Evolutionary conservation across 2,113 vertebrate genomes (phyloP).

Genomic region (Chauna torquata): DNA sequence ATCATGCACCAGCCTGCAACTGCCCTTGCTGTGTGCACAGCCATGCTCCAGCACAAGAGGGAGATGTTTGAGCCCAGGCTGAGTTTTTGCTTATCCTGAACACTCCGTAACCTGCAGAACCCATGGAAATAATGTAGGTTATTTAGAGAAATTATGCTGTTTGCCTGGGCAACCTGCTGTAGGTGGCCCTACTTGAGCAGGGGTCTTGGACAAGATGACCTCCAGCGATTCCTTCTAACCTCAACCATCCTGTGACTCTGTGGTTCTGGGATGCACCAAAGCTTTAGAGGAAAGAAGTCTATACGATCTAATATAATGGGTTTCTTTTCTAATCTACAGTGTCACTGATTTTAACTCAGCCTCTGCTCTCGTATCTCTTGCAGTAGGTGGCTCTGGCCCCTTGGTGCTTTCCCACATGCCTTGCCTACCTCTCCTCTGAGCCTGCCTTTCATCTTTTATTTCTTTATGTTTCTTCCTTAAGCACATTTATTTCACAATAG

Average conservation of each 20-base stretch:
- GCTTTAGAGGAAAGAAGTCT: background rate
- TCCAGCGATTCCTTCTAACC: too few relatives aligned
- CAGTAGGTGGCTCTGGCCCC: background rate
- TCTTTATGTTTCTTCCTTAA: background rate
- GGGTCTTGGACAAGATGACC: too few relatives aligned
- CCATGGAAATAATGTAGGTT: background rate
- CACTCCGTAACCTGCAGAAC: background rate
- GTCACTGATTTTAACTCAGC: background rate
- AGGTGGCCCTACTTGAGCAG: too few relatives aligned
- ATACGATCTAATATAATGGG: background rate
- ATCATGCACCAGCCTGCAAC: background rate
- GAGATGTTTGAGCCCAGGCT: background rate
- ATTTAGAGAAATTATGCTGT: background rate
- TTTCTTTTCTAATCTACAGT: background rate
- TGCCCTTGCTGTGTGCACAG: background rate
- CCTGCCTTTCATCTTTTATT: background rate
- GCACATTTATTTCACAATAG: background rate
- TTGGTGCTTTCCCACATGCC: background rate
- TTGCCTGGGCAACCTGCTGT: background rate
- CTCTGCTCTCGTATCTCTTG: background rate
- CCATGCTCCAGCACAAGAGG: accelerated
- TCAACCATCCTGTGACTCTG: too few relatives aligned
- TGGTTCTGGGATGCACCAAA: background rate
- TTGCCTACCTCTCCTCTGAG: background rate
- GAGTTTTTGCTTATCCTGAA: background rate